Conservation (phyloP, 2,888 invertebrate species). For the Caenorhabditis afra region DNA sequence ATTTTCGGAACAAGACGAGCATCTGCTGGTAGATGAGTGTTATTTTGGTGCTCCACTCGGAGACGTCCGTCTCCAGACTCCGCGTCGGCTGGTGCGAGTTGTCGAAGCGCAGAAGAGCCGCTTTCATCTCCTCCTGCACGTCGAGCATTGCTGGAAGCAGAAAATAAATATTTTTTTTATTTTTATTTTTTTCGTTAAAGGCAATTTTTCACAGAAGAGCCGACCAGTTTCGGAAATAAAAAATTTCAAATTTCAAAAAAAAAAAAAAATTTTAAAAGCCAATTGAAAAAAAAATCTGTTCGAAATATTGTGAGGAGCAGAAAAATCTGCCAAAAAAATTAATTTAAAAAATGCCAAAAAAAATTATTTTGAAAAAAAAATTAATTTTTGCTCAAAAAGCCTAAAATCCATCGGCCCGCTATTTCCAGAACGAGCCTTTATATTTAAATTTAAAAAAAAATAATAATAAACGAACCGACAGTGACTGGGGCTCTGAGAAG, state of each 20-base stretch:
- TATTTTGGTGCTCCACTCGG: constrained; percentile 40
- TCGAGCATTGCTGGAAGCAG: constrained; percentile 26
- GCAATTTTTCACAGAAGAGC: too few species aligned
- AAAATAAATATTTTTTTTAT: background rate
- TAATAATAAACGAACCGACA: constrained; percentile 25
- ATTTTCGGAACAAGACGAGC: constrained; percentile 36
- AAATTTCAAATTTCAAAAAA: too few species aligned
- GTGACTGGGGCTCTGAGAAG: constrained; percentile 19
- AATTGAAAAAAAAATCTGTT: too few species aligned
- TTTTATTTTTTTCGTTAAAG: constrained; percentile 1
- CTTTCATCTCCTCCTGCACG: constrained; percentile 43
- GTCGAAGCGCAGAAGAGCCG: constrained; percentile 47
- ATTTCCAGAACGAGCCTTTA: background rate
- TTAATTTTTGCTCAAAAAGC: background rate
- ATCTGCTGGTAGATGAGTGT: constrained; percentile 47
- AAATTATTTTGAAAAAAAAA: constrained; percentile 2
- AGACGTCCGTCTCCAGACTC: constrained; percentile 29
- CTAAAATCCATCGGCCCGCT: too few species aligned
- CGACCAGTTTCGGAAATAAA: too few species aligned
- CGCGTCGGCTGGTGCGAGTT: constrained; percentile 7
- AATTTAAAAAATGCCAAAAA: too few species aligned
- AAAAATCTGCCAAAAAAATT: too few species aligned
- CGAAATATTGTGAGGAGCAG: too few species aligned
- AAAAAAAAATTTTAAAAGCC: too few species aligned
- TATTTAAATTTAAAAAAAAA: constrained; percentile 3